phyloP scores from a whole-genome alignment of 2,797 vertebrate genomes.

The Spinibarbus caldwelli region DNA sequence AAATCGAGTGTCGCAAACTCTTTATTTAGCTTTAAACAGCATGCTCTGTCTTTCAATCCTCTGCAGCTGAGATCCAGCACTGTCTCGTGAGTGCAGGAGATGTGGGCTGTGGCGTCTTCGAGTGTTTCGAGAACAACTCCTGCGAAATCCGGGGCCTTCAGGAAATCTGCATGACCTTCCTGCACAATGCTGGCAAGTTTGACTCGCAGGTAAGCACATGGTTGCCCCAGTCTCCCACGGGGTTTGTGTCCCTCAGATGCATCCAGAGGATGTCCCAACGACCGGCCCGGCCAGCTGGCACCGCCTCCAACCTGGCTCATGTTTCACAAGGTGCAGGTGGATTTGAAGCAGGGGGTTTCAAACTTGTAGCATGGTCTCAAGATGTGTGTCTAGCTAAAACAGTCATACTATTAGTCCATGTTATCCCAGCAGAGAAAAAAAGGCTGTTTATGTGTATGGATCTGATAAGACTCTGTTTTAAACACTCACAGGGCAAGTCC shows the following conservation, averaged over 20 bases:
- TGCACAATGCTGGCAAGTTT: constrained; percentile 99
- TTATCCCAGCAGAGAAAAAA: neutral
- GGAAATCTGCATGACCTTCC: constrained; percentile 98
- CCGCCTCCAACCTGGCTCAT: constrained; percentile 63
- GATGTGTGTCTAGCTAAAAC: constrained; percentile 55
- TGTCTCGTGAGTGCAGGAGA: constrained; percentile 97
- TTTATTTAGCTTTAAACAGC: constrained; percentile 11
- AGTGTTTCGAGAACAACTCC: constrained; percentile 99
- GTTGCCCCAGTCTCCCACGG: constrained; percentile 55
- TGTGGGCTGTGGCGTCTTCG: constrained; percentile 97
- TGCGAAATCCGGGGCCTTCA: constrained; percentile 98
- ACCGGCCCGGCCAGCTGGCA: constrained; percentile 68
- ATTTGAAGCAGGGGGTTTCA: constrained; percentile 59
- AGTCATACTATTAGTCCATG: neutral
- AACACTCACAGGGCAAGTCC: constrained; percentile 88
- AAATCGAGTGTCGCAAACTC: neutral
- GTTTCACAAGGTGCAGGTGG: constrained; percentile 71
- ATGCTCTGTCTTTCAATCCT: constrained; percentile 37
- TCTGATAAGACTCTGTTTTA: constrained; percentile 30
- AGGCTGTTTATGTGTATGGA: neutral
- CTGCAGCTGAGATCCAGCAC: constrained; percentile 96
- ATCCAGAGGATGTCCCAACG: constrained; percentile 61
- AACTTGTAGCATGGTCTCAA: constrained; percentile 62
- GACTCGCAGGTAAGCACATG: constrained; percentile 92
- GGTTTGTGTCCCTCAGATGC: constrained; percentile 58